Conservation (phyloP, 2,797 vertebrate species). For the Buphagus erythrorhynchus region DNA sequence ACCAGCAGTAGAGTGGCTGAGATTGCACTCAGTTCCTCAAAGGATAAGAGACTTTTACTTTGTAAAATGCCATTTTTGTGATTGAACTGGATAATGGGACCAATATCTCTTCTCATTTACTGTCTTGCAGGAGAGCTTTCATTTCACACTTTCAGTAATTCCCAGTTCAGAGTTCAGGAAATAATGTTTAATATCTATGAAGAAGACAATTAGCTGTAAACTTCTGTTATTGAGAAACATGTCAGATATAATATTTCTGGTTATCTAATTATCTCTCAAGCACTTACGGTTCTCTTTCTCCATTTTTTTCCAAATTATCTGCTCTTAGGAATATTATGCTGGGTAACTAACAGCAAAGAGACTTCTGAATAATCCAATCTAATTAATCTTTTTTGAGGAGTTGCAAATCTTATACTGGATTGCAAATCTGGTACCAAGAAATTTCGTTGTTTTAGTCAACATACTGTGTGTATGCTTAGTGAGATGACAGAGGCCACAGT, state of each 20-base stretch:
- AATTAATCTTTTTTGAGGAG: background rate
- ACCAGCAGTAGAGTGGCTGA: background rate
- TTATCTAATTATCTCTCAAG: background rate
- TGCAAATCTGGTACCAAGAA: background rate
- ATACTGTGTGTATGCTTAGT: background rate
- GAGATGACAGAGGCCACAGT: background rate
- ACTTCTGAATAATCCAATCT: background rate
- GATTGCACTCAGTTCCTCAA: background rate
- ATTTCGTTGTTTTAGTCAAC: background rate
- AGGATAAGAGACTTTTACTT: background rate
- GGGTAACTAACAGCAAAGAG: background rate
- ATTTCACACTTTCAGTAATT: background rate
- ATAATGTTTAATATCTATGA: background rate
- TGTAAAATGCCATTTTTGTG: background rate
- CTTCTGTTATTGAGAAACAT: background rate
- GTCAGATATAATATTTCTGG: background rate
- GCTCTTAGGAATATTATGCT: background rate
- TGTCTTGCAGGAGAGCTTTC: background rate
- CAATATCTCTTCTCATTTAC: background rate
- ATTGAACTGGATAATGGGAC: background rate
- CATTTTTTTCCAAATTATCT: background rate
- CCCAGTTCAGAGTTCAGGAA: background rate
- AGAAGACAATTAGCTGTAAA: background rate
- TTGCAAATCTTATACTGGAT: background rate
- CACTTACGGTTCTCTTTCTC: background rate